Conservation (phyloP, 2,797 vertebrate genomes). For the Notamacropus eugenii region DNA sequence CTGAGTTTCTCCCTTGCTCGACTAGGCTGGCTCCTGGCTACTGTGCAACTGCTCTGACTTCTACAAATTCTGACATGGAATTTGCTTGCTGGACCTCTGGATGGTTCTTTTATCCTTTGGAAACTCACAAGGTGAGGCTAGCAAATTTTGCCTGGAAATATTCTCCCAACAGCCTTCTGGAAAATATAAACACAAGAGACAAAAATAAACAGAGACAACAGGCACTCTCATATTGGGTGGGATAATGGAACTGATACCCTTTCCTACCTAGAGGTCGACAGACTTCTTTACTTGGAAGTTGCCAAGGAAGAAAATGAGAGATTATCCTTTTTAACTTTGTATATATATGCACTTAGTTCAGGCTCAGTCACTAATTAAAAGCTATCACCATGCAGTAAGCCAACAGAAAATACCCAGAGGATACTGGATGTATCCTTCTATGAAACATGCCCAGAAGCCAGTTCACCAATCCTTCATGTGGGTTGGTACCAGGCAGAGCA, state of each 20-base stretch:
- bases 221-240: not conserved
- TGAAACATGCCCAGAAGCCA: not conserved
- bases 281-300: not conserved
- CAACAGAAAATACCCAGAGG: not conserved
- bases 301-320: not conserved
- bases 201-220: not conserved
- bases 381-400: not conserved
- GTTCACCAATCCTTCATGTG: not conserved
- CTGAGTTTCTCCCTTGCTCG: not conserved
- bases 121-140: not conserved
- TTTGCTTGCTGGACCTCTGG: not conserved
- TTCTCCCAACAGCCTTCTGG: not conserved
- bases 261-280: not conserved
- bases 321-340: not conserved
- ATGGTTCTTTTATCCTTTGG: not conserved
- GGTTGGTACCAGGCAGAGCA: not conserved
- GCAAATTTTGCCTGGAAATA: not conserved
- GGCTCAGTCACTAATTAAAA: not conserved
- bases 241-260: not conserved
- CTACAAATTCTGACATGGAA: not conserved
- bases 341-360: not conserved
- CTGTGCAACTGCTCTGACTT: not conserved
- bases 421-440: not conserved
- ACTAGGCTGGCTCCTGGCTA: not conserved
- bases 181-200: not conserved